phyloP scores from a whole-genome alignment of 2,888 invertebrate species.

The Leucophora obtusa region DNA sequence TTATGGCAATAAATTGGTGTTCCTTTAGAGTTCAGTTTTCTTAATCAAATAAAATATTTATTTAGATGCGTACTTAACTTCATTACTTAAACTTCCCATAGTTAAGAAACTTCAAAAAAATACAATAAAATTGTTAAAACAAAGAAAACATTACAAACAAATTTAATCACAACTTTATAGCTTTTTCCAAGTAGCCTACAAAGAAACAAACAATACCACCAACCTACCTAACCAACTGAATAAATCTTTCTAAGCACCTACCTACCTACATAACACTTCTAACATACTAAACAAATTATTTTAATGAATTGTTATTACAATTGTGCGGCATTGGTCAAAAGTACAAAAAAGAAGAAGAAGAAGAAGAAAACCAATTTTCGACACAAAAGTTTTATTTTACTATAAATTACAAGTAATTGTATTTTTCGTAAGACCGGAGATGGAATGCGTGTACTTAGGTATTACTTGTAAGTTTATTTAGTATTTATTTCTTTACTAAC shows the following conservation, averaged over 20 bases:
- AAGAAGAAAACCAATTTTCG: conserved; percentile 31
- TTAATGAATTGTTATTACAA: conserved; percentile 62
- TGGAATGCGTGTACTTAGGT: conserved; percentile 34
- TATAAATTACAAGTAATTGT: conserved; percentile 33
- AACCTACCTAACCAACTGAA: not conserved
- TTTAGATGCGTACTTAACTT: conserved; percentile 23
- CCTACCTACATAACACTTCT: not conserved
- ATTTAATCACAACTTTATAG: conserved; percentile 46
- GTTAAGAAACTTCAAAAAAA: conserved; percentile 22
- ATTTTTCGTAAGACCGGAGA: conserved; percentile 10
- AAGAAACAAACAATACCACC: not conserved
- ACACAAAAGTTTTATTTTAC: conserved; percentile 17
- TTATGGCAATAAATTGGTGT: not conserved
- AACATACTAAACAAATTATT: conserved; percentile 50
- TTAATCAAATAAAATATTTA: conserved; percentile 5
- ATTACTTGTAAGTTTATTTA: not conserved
- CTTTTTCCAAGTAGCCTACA: conserved; percentile 25
- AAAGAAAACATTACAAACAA: not conserved
- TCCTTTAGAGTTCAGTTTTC: not conserved
- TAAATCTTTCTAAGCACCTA: not conserved
- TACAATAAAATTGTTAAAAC: not conserved
- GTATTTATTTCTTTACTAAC: not conserved
- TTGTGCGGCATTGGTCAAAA: conserved; percentile 53
- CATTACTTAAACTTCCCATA: conserved; percentile 30
- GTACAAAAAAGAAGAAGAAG: not conserved